Evolutionary conservation across 1,140 invertebrate genomes (phyloP), one percentile per base, ranked within the genome.

Genomic region (Yoshiicerus persimilis): DNA sequence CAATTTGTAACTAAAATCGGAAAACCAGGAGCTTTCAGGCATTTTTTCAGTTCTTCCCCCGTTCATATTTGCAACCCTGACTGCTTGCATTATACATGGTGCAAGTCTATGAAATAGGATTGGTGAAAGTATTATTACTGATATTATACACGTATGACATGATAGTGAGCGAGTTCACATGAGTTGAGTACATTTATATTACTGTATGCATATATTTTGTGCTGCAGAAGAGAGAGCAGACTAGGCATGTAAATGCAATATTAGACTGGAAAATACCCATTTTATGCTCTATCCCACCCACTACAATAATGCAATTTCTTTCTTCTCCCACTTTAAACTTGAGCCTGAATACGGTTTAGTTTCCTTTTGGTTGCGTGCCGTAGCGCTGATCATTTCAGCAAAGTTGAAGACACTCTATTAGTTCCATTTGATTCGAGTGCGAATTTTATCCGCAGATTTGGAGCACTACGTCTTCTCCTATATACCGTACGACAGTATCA

Each of bases 301-400:
- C 23, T 80, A 80, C 75, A 80, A 80, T 80, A 80, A 80, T 80
- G 75, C 75, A 80, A 80, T 80, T 80, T 80, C 75, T 80, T 36
- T 80, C 32, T 38, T n/a, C 16, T 23, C 20, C 75, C n/a, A 34
- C 75, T 80, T 20, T 80, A 80, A 80, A 80, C 75, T 77, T 38
- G 75, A 80, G 75, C 30, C 8, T n/a, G 30, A 36, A 2, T 80
- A 38, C 30, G 75, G 36, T 80, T 80, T 80, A 34, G 75, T 80
- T 80, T 80, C 75, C 32, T 80, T 80, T 34, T 32, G 13, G 30
- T n/a, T 80, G 11, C 75, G 75, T 80, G 75, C 75, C 75, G 75
- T 80, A 34, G 75, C 75, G 36, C 10, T 3, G 66, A 80, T 38
- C 75, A 80, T 38, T 80, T 80, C 32, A n/a, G 75, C 75, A 80